A percentile compares a stretch with the other conserved stretches of the same genome.
Conservation (phyloP, 2,888 invertebrate species). For the Clitarchus hookeri region DNA sequence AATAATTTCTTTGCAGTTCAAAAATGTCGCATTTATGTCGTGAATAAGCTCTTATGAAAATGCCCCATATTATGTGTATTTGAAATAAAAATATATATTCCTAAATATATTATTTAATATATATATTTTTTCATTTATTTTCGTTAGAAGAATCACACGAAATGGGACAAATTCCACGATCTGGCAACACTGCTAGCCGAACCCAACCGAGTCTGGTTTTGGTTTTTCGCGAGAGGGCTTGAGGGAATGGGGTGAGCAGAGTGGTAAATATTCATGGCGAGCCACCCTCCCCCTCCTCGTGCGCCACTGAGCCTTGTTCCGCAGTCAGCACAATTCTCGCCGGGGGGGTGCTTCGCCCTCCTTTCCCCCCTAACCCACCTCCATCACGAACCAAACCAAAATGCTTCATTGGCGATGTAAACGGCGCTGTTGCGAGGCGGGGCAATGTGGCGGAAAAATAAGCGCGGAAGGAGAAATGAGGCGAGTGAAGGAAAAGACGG, state of each 20-base stretch:
- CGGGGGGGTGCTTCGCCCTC: neutral
- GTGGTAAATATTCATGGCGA: slow-evolving; percentile 7
- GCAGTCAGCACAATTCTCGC: slow-evolving; percentile 9
- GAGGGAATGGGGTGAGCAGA: neutral
- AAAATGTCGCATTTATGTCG: no score
- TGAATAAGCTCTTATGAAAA: no score
- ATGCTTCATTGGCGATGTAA: slow-evolving; percentile 34
- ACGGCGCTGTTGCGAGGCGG: slow-evolving; percentile 30
- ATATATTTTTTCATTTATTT: no score
- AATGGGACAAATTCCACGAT: no score
- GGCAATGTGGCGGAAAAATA: slow-evolving; percentile 33
- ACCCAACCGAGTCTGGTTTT: no score
- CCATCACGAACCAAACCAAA: neutral
- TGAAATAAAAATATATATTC: no score
- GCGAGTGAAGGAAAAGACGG: neutral
- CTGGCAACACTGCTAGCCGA: no score
- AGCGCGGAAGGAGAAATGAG: slow-evolving; percentile 18
- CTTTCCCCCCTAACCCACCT: neutral
- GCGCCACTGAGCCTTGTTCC: neutral
- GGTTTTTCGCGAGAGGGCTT: neutral
- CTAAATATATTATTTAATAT: no score
- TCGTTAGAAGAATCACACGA: no score
- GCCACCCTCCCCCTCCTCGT: neutral
- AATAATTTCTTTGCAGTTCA: no score
- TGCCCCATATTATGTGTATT: no score